Base-by-base conservation (phyloP, 2,888 invertebrate species). In the Drosophila subsilvestris region DNA sequence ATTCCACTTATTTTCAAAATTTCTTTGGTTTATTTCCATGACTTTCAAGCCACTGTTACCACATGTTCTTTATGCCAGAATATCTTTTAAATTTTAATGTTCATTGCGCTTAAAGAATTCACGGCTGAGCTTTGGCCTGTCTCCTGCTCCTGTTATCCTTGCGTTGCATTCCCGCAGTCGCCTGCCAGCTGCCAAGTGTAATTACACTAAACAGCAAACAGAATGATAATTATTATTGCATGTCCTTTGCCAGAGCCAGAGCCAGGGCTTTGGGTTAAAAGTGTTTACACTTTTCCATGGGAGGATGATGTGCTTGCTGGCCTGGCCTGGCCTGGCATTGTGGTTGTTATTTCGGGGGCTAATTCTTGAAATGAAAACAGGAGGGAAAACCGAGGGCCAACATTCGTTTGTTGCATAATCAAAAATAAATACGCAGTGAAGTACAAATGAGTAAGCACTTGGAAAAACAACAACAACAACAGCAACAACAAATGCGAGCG, bases 401-500 rank as follows among this genome's bases (percentile, higher is more conserved):
- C 76, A 76, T 63, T 77, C 65, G 25, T 25, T 20, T 25, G 73
- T 61, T 75, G 70, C 37, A 74, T 77, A 87, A 85, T 87, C 86
- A 77, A 81, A 87, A 87, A 79, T 81, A 85, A 83, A 85, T 83
- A 87, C 58, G 27, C 51, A 53, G 49, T 32, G 56, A 65, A 66
- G 50, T 57, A 75, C 49, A 70, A 72, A 79, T 74, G 77, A 75
- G 63, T 65, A 71, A 50, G 37, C n/a, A 43, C 17, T 22, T n/a
- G 54, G 7, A 55, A 53, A 51, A 70, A 54, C 63, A 75, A 72
- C 27, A 71, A 60, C 22, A 74, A 48, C 57, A 49, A 51, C 54
- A 61, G 49, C 25, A 25, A 25, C 25, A 27, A 9, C 8, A 9
- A 27, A 27, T 27, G 27, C 27, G 27, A 27, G 12, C 29, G 8